Evolutionary conservation across 2,888 invertebrate species (phyloP).

Genomic region (Eupithecia inturbata): DNA sequence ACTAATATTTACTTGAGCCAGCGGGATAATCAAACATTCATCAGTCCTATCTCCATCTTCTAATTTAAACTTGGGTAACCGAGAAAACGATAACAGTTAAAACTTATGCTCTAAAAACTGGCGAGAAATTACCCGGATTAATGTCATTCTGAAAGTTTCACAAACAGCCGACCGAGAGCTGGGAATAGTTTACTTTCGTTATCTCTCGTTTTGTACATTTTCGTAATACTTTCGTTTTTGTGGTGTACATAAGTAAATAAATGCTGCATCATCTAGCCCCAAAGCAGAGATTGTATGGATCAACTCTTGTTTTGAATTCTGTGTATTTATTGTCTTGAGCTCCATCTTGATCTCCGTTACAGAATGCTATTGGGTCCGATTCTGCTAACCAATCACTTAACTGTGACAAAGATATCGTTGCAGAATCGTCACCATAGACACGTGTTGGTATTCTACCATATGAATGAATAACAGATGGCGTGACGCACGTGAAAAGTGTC

Average conservation of each 20-base stretch:
- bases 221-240: neutral
- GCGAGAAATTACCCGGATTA: conserved; percentile 67
- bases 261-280: too few relatives aligned
- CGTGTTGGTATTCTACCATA: neutral
- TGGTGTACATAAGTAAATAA: neutral
- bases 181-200: conserved; percentile 9
- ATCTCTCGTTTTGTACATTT: neutral
- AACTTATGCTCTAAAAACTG: conserved; percentile 57
- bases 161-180: conserved; percentile 56
- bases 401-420: too few relatives aligned
- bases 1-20: neutral
- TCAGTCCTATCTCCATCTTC: conserved; percentile 35
- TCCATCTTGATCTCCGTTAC: too few relatives aligned
- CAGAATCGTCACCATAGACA: too few relatives aligned
- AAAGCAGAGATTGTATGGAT: too few relatives aligned
- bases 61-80: conserved; percentile 48
- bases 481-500: neutral
- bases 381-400: too few relatives aligned
- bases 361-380: too few relatives aligned
- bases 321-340: too few relatives aligned
- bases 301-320: too few relatives aligned
- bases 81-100: conserved; percentile 52
- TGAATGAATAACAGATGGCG: neutral
- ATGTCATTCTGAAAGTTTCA: conserved; percentile 70
- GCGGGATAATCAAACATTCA: conserved; percentile 27